A percentile compares a stretch with the other conserved stretches of the same genome.
Evolutionary conservation across 2,113 vertebrate species (phyloP).

Genomic region (Phrynosoma blainvillii): DNA sequence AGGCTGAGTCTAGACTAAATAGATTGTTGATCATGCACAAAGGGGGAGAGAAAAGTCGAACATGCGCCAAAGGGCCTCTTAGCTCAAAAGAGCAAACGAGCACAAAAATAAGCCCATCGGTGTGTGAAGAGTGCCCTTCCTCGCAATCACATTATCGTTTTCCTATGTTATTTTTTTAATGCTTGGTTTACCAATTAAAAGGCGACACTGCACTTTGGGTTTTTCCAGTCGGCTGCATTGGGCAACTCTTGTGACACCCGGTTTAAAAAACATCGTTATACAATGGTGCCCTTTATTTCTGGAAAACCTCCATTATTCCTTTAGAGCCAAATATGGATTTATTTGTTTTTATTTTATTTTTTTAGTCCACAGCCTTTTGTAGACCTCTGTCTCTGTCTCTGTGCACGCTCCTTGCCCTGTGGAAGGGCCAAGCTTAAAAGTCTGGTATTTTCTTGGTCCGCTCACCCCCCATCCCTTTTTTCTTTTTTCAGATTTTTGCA

Average conservation of each 20-base stretch:
- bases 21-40: not conserved
- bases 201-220: slow-evolving; percentile 24
- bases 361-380: slow-evolving; percentile 3
- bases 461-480: slow-evolving; percentile 20
- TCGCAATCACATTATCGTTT: not conserved
- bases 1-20: not conserved
- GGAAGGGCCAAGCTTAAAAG: slow-evolving; percentile 55
- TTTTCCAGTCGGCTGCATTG: slow-evolving; percentile 62
- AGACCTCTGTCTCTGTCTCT: slow-evolving; percentile 23
- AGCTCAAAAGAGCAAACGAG: slow-evolving; percentile 7
- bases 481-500: not conserved
- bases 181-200: slow-evolving; percentile 56
- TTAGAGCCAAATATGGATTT: slow-evolving; percentile 61
- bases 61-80: not conserved
- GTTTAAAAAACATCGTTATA: slow-evolving; percentile 52
- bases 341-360: slow-evolving; percentile 54
- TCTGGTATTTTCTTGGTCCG: slow-evolving; percentile 28
- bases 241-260: slow-evolving; percentile 35
- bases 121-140: slow-evolving; percentile 1
- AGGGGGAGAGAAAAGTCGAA: not conserved
- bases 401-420: slow-evolving; percentile 38
- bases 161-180: slow-evolving; percentile 40
- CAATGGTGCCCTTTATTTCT: slow-evolving; percentile 55
- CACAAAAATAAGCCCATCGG: not conserved
- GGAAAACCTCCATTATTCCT: slow-evolving; percentile 72